Conservation (phyloP, 2,888 invertebrate species). For the Drosophila maculinotata region DNA sequence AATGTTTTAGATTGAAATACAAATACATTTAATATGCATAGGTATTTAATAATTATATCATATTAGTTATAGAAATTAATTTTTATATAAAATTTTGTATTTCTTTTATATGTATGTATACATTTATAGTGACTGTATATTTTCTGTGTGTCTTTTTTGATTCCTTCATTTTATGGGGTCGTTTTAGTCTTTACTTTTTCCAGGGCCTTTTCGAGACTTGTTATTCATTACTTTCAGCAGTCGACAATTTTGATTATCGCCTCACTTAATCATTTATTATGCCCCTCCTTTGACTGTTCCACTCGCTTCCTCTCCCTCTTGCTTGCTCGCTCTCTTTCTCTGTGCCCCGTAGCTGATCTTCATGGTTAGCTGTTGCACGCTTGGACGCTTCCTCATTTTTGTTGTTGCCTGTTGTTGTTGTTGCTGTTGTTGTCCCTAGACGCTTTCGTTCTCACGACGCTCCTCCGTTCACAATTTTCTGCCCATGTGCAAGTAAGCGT, state of each 20-base stretch:
- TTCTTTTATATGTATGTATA: too few relatives aligned
- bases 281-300: conserved; percentile 19
- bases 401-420: background rate
- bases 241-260: conserved; percentile 64
- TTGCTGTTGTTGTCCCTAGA: conserved; percentile 28
- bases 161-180: too few relatives aligned
- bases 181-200: too few relatives aligned
- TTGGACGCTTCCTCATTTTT: conserved; percentile 40
- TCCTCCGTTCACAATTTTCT: conserved; percentile 45
- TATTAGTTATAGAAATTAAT: too few relatives aligned
- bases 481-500: conserved; percentile 69
- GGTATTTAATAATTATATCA: too few relatives aligned
- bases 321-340: too few relatives aligned
- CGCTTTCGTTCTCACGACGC: conserved; percentile 49
- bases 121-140: too few relatives aligned
- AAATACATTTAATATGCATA: too few relatives aligned
- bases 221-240: conserved; percentile 34
- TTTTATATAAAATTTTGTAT: too few relatives aligned
- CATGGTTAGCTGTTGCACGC: conserved; percentile 36
- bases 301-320: background rate
- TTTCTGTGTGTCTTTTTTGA: too few relatives aligned
- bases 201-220: conserved; percentile 17
- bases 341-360: conserved; percentile 6
- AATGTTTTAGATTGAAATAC: too few relatives aligned
- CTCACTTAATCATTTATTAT: conserved; percentile 51